Percentiles rank a stretch among this genome's conserved stretches.
Evolutionary conservation across 2,888 invertebrate genomes (phyloP).

Genomic region (Ptychoptera albimana): DNA sequence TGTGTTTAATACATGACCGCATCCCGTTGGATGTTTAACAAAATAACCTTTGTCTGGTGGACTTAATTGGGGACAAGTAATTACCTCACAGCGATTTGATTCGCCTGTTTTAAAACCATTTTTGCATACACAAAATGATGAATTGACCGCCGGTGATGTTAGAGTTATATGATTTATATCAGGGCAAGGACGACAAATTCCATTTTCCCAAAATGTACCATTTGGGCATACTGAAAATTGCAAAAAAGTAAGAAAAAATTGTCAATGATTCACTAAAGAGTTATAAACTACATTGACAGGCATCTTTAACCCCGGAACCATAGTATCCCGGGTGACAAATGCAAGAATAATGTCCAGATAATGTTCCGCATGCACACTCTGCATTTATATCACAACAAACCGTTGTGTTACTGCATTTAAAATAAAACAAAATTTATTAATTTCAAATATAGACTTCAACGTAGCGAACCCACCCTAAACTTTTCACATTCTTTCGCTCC

Average conservation of each 20-base stretch:
- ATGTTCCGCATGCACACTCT: constrained; percentile 46
- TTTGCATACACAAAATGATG: constrained; percentile 43
- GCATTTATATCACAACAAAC: constrained; percentile 45
- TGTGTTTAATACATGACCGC: constrained; percentile 48
- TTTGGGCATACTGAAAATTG: constrained; percentile 40
- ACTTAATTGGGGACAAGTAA: constrained; percentile 39
- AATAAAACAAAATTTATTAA: not conserved
- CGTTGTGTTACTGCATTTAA: constrained; percentile 9
- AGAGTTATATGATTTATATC: constrained; percentile 43
- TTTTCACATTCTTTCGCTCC: constrained; percentile 11
- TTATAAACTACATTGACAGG: constrained; percentile 37
- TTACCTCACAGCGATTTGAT: constrained; percentile 38
- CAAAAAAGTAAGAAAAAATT: not conserved
- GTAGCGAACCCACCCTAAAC: not conserved
- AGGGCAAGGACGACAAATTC: constrained; percentile 37
- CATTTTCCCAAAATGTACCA: constrained; percentile 46
- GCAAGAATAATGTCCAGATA: constrained; percentile 53
- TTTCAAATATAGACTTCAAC: not conserved
- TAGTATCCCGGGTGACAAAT: constrained; percentile 46
- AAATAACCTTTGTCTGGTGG: constrained; percentile 50
- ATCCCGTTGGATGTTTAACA: constrained; percentile 38
- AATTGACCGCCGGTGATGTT: constrained; percentile 35
- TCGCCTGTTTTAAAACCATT: constrained; percentile 37
- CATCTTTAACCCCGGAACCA: constrained; percentile 41
- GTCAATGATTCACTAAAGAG: not conserved